Conservation (phyloP, 2,113 vertebrate species). For the Aviceda subcristata region DNA sequence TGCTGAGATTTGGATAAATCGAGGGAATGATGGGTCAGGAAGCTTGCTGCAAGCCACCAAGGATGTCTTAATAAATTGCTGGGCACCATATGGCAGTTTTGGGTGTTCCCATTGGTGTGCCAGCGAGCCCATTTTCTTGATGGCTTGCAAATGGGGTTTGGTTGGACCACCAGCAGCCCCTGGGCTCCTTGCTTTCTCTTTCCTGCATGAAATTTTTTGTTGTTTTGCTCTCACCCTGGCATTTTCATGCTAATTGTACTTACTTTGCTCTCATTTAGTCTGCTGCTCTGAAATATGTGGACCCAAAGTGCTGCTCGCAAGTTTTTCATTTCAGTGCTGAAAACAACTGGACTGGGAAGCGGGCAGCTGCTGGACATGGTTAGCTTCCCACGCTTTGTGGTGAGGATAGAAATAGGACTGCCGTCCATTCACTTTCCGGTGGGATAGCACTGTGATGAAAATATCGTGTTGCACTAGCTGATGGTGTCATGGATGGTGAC, state of each 20-base stretch:
- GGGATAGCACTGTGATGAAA: background rate
- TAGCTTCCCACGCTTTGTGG: background rate
- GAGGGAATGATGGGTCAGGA: background rate
- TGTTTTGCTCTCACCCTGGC: no score
- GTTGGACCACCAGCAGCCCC: background rate
- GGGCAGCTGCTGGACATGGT: background rate
- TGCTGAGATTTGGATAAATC: background rate
- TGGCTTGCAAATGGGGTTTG: background rate
- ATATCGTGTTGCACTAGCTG: accelerated
- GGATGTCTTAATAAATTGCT: background rate
- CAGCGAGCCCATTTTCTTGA: accelerated
- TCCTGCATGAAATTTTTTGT: background rate
- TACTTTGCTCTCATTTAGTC: background rate
- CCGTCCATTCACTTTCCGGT: accelerated
- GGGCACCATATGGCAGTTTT: background rate
- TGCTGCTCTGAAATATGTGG: no score
- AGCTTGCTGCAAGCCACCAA: background rate
- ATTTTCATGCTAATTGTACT: background rate
- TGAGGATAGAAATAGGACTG: background rate
- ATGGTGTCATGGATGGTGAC: background rate
- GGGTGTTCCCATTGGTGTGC: background rate
- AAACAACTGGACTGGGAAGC: background rate
- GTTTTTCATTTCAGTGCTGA: background rate
- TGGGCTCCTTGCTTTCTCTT: background rate
- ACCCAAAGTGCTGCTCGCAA: accelerated